phyloP scores from a whole-genome alignment of 1,140 invertebrate species.

The Aricia agestis region DNA sequence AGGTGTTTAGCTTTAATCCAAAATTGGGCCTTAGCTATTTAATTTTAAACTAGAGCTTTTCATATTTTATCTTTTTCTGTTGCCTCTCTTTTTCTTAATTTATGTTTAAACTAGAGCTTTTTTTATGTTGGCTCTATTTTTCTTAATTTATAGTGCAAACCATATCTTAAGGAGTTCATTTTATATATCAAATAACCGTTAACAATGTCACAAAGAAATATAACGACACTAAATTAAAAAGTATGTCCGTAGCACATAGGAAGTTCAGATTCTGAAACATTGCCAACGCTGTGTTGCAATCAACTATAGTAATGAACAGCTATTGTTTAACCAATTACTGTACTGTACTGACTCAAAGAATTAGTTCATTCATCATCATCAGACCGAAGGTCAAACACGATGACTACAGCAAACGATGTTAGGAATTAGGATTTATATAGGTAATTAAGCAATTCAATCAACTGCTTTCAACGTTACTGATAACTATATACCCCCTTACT shows the following conservation, averaged over 20 bases:
- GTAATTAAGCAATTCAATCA: background rate
- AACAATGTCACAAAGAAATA: background rate
- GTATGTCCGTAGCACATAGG: slow-evolving; percentile 11
- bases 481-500: too few species aligned
- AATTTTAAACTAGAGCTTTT: too few species aligned
- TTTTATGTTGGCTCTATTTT: too few species aligned
- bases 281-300: slow-evolving; percentile 39
- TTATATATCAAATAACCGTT: background rate
- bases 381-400: background rate
- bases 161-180: too few species aligned
- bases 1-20: too few species aligned
- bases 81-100: too few species aligned
- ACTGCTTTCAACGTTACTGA: too few species aligned
- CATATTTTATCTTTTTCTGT: too few species aligned
- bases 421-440: too few species aligned
- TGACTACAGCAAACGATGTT: background rate
- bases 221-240: slow-evolving; percentile 8
- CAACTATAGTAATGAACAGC: slow-evolving; percentile 26
- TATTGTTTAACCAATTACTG: slow-evolving; percentile 18
- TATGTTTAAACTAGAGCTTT: too few species aligned
- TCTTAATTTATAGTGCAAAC: too few species aligned
- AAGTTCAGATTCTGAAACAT: slow-evolving; percentile 30
- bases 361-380: background rate
- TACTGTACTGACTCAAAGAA: slow-evolving; percentile 3
- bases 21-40: too few species aligned